Evolutionary conservation across 2,113 vertebrate genomes (phyloP).

Genomic region (Paramormyrops kingsleyae): DNA sequence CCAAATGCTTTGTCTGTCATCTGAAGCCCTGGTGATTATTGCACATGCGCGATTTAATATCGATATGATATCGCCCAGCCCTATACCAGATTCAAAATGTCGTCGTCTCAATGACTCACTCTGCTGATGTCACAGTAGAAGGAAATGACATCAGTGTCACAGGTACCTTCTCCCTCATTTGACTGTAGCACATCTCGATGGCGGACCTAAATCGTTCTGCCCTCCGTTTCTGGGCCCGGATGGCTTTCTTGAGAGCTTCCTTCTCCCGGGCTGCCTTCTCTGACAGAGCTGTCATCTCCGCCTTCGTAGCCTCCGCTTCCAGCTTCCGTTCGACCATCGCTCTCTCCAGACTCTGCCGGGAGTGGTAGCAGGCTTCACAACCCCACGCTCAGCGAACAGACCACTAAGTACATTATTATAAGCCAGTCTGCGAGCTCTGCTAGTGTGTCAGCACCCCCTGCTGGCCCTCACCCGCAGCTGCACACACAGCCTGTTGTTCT

Average conservation of each 20-base stretch:
- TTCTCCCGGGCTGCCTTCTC: constrained; percentile 59
- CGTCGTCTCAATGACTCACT: not conserved
- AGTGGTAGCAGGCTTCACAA: not conserved
- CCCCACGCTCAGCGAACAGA: not conserved
- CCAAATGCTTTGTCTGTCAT: no score
- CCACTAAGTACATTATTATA: not conserved
- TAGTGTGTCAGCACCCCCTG: not conserved
- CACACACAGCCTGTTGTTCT: constrained; percentile 68
- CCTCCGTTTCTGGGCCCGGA: constrained; percentile 65
- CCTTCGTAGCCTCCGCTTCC: constrained; percentile 53
- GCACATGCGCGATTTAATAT: no score
- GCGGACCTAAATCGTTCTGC: constrained; percentile 61
- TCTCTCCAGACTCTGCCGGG: constrained; percentile 65
- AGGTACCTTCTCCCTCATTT: constrained; percentile 68
- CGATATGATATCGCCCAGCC: no score
- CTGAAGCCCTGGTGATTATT: no score
- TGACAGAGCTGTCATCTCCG: constrained; percentile 48
- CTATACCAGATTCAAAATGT: not conserved
- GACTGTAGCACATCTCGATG: constrained; percentile 57
- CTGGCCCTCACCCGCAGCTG: constrained; percentile 64
- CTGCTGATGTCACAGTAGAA: not conserved
- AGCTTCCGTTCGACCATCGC: constrained; percentile 61
- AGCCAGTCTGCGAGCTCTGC: not conserved
- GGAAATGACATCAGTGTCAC: not conserved
- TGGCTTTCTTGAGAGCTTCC: constrained; percentile 65